Percentiles rank a stretch among this genome's conserved stretches.
phyloP scores from a whole-genome alignment of 2,113 vertebrate genomes.

The Menura novaehollandiae region DNA sequence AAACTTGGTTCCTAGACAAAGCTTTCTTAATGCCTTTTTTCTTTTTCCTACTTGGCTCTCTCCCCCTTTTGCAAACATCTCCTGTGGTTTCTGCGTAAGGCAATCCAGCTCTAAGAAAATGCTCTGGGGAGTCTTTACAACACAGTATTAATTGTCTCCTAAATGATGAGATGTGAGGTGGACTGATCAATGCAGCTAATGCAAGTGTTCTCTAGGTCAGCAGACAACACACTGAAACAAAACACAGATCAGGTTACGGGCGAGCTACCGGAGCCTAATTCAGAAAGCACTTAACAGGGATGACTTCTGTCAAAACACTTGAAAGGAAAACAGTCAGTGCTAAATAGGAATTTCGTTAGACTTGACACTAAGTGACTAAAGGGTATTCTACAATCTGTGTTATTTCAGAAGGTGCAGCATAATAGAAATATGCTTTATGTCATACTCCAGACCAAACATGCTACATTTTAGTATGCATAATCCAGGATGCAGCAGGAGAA shows the following conservation, averaged over 20 bases:
- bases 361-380: neutral
- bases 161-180: slow-evolving; percentile 58
- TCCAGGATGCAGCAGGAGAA: neutral
- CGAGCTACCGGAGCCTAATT: neutral
- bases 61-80: neutral
- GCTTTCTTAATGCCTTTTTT: neutral
- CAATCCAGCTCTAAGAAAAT: slow-evolving; percentile 43
- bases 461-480: neutral
- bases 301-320: slow-evolving; percentile 15
- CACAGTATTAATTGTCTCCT: slow-evolving; percentile 70
- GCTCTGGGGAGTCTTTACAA: slow-evolving; percentile 66
- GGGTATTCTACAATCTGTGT: neutral
- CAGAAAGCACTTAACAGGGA: slow-evolving; percentile 3
- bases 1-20: neutral
- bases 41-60: neutral
- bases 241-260: slow-evolving; percentile 58
- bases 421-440: neutral
- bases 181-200: slow-evolving; percentile 70
- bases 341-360: neutral
- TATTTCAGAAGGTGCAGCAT: neutral
- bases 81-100: slow-evolving; percentile 63
- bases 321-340: neutral
- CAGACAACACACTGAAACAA: slow-evolving; percentile 56
- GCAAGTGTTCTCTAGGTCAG: slow-evolving; percentile 59
- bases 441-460: neutral